Evolutionary conservation across 2,797 vertebrate genomes (phyloP), one percentile per base, ranked within the genome.

Genomic region (Syndactyla subalaris): DNA sequence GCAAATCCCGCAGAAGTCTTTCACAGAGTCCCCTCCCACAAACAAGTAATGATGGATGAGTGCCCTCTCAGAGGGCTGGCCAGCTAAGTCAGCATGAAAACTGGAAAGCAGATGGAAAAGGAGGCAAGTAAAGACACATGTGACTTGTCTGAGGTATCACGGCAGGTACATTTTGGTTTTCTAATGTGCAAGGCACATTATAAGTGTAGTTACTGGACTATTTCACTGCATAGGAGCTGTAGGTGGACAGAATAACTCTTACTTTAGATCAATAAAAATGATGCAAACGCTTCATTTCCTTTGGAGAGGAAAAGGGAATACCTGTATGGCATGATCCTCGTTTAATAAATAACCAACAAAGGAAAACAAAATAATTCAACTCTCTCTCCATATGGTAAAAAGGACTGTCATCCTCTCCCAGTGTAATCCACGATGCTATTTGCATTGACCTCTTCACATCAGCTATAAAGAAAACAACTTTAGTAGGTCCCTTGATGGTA

Each of bases 381-480:
- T 94, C 73, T 93, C 41, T 67, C 83, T 94, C 96, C 97, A 97
- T 94, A 95, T 93, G 95, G 92, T 93, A 96, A 85, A 95, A 96
- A 93, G 62, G 57, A 89, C 84, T 95, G 93, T 93, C 95, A 95
- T 96, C 93, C 93, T 92, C 81, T 91, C 86, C 62, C 83, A 92
- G 52, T 46, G 48, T 94, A 96, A 91, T 71, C 79, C 85, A 77
- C 34, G 73, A 61, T 8, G 82, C 89, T 85, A 93, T 76, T 57
- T 87, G 70, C 90, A 82, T 32, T 88, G 94, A 97, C 96, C 94
- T 97, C 81, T 92, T 95, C 95, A 95, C 95, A 97, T 97, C 89
- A 95, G 79, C 85, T 88, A 96, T 92, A 97, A 98, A 98, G 94
- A 93, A 93, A 97, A 96, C 89, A 96, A 83, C 91, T 97, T 96